Percentiles rank a stretch among this genome's conserved stretches.
Evolutionary conservation across 2,113 vertebrate species (phyloP).

Genomic region (Sminthopsis crassicaudata): DNA sequence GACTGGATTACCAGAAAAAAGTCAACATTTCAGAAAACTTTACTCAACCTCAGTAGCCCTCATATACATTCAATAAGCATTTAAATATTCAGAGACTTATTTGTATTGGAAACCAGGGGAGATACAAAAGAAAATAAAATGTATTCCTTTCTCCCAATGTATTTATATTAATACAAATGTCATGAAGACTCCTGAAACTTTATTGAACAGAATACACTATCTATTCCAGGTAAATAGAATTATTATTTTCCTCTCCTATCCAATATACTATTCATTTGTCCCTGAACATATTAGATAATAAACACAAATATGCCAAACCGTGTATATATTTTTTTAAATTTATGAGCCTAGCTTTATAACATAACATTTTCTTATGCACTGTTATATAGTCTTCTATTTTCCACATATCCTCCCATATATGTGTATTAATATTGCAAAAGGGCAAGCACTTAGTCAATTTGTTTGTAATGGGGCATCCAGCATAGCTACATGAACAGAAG

Average conservation of each 20-base stretch:
- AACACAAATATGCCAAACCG: neutral
- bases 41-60: neutral
- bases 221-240: neutral
- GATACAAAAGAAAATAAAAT: neutral
- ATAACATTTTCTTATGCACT: neutral
- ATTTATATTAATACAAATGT: neutral
- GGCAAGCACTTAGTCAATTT: neutral
- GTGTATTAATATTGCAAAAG: conserved; percentile 12
- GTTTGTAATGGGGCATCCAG: neutral
- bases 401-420: neutral
- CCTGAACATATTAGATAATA: neutral
- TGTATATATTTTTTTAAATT: neutral
- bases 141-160: neutral
- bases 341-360: neutral
- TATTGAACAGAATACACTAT: neutral
- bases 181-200: neutral
- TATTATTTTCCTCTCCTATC: neutral
- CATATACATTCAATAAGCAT: neutral
- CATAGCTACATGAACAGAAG: neutral
- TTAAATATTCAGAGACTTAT: neutral
- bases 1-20: neutral
- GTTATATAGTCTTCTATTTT: conserved; percentile 4
- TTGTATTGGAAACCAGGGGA: neutral
- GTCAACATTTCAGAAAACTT: neutral
- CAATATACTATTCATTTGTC: neutral